Evolutionary conservation across 2,888 invertebrate species (phyloP), one percentile per base, ranked within the genome.

Genomic region (Tenthredo distinguenda): DNA sequence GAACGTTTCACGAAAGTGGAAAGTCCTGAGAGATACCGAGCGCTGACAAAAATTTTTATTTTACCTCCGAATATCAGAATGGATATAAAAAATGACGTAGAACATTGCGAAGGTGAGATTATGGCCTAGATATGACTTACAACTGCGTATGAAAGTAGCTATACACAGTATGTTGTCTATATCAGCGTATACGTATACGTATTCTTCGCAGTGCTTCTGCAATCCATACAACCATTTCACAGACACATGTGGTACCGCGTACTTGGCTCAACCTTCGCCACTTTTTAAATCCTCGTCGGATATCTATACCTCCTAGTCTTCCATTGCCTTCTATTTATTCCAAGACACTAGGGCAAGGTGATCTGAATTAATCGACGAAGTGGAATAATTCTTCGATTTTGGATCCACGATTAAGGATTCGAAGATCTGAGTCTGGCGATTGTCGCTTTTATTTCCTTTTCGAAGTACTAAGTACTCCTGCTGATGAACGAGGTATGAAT

Each of bases 191-290:
- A 43, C 0, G 7, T 58, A 10, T 58, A 62, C 9, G 62, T 62
- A 21, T 62, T 62, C 26, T 21, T 62, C 62, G 62, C 10, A 10
- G 62, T 62, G 26, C 26, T 26, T 26, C 62, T 62, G 26, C 21
- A 62, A 62, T 21, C 62, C 10, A 31, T 71, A 37, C 12, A 55
- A 55, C 55, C 55, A 55, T 55, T 55, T 55, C 6, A 55, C 7
- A 55, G 55, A 55, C 7, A 55, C n/a, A 68, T 18, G 34, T 34
- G 34, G 68, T 18, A 26, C 12, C 68, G 68, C n/a, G n/a, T 40
- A 26, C 72, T 74, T 31, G 43, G 40, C n/a, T 74, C 72, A 74
- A 21, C 72, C 72, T 74, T 74, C 72, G 72, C 68, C 0, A 34
- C 34, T 68, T 68, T 34, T 68, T 7, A 34, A 68, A 68, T 68